A percentile compares a stretch with the other conserved stretches of the same genome.
These are phyloP conservation scores for Ephestia elutella DNA, from an alignment of 1,140 invertebrate species.

Conservation along the genomic window DNA sequence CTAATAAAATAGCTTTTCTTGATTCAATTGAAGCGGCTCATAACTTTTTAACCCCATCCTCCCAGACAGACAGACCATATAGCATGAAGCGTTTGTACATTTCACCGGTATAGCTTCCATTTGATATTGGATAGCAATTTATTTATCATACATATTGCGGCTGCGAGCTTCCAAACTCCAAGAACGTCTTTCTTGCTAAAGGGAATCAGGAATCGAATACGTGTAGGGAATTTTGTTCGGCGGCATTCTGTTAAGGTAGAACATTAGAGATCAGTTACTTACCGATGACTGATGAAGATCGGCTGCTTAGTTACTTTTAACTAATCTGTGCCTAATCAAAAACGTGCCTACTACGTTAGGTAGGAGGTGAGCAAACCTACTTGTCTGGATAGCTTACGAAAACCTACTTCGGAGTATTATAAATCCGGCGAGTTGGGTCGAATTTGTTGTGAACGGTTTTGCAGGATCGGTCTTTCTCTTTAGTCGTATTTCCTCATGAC, in stretches of 20 bases:
- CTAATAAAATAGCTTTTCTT: not conserved
- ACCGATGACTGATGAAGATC: not conserved
- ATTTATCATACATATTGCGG: slow-evolving; percentile 74
- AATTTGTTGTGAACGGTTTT: too few species aligned
- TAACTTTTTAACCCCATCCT: not conserved
- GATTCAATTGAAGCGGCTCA: not conserved
- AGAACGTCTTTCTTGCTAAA: slow-evolving; percentile 55
- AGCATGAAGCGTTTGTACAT: slow-evolving; percentile 55
- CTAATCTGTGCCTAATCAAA: too few species aligned
- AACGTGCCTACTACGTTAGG: too few species aligned
- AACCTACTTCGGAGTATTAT: too few species aligned
- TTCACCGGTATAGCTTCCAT: slow-evolving; percentile 64
- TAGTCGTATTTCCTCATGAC: too few species aligned
- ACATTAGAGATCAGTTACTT: slow-evolving; percentile 23
- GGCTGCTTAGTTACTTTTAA: too few species aligned
- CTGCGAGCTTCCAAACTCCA: slow-evolving; percentile 47
- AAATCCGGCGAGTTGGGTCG: too few species aligned
- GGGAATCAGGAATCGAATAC: slow-evolving; percentile 65
- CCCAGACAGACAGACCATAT: not conserved
- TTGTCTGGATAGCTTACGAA: too few species aligned
- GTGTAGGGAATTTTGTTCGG: slow-evolving; percentile 51
- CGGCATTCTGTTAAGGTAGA: slow-evolving; percentile 29
- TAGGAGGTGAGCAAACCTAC: too few species aligned
- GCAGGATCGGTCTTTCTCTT: too few species aligned
- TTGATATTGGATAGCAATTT: slow-evolving; percentile 74